These are phyloP conservation scores for Paramormyrops kingsleyae DNA, from an alignment of 2,113 vertebrate species.

Conservation along the genomic window DNA sequence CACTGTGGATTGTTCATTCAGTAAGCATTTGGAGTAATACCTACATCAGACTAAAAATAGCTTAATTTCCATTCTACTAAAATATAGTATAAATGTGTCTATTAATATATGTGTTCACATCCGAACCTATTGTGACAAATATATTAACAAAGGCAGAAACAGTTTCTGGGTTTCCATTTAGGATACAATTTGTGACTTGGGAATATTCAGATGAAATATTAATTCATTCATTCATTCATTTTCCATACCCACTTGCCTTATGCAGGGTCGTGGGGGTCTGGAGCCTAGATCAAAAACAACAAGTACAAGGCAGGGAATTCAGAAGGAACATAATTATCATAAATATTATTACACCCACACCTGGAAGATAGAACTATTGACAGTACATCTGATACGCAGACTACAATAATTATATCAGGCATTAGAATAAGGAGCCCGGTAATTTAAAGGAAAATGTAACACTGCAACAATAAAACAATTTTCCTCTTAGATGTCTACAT, in stretches of 20 bases:
- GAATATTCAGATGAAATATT: background rate
- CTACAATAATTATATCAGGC: background rate
- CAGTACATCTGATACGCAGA: background rate
- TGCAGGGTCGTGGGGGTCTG: background rate
- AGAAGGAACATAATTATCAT: background rate
- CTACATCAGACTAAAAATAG: background rate
- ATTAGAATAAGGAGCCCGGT: background rate
- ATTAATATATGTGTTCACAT: background rate
- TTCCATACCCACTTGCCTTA: background rate
- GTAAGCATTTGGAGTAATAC: background rate
- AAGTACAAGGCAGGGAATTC: background rate
- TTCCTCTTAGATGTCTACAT: background rate
- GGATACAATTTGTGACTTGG: background rate
- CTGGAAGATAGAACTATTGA: background rate
- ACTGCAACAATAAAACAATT: background rate
- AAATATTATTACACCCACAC: background rate
- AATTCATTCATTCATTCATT: background rate
- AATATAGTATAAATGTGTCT: background rate
- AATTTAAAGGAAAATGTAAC: background rate
- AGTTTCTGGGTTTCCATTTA: background rate
- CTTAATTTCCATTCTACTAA: background rate
- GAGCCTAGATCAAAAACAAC: background rate
- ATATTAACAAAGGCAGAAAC: background rate
- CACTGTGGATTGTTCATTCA: slow-evolving; percentile 1
- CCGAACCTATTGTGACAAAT: background rate